A percentile compares a stretch with the other conserved stretches of the same genome.
These are phyloP conservation scores for Hirtodrosophila confusa DNA, from an alignment of 2,888 invertebrate species.

Conservation along the genomic window DNA sequence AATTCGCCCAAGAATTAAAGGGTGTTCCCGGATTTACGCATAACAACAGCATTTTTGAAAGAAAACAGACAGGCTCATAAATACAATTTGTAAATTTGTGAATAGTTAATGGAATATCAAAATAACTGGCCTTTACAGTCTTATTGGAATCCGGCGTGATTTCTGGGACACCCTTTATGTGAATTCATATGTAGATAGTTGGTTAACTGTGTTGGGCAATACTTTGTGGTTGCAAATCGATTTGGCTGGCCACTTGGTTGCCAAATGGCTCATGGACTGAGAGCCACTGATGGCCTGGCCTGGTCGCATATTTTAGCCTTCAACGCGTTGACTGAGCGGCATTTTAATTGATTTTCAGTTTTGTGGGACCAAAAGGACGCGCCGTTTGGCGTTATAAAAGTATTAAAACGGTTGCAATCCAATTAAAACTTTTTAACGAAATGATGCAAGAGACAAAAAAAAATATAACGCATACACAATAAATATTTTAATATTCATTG, in stretches of 20 bases:
- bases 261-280: slow-evolving; percentile 13
- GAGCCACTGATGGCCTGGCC: slow-evolving; percentile 1
- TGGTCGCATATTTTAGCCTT: slow-evolving; percentile 54
- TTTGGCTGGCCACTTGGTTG: slow-evolving; percentile 31
- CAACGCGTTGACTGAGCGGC: slow-evolving; percentile 45
- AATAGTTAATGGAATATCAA: too few species aligned
- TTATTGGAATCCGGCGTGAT: too few species aligned
- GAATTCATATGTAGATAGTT: slow-evolving; percentile 3
- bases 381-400: slow-evolving; percentile 56
- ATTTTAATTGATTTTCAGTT: slow-evolving; percentile 73
- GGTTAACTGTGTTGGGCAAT: slow-evolving; percentile 6
- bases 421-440: slow-evolving; percentile 72
- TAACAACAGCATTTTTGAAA: too few species aligned
- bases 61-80: too few species aligned
- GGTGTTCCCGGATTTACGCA: too few species aligned
- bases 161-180: too few species aligned
- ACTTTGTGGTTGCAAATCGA: slow-evolving; percentile 24
- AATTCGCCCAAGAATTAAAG: too few species aligned
- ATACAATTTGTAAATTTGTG: too few species aligned
- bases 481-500: slow-evolving; percentile 71
- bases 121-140: too few species aligned
- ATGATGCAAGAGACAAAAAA: slow-evolving; percentile 31
- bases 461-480: slow-evolving; percentile 2
- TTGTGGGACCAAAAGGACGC: slow-evolving; percentile 28
- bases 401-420: slow-evolving; percentile 75